These are phyloP conservation scores for Spinibarbus caldwelli DNA, from an alignment of 2,797 vertebrate genomes.

Conservation along the genomic window DNA sequence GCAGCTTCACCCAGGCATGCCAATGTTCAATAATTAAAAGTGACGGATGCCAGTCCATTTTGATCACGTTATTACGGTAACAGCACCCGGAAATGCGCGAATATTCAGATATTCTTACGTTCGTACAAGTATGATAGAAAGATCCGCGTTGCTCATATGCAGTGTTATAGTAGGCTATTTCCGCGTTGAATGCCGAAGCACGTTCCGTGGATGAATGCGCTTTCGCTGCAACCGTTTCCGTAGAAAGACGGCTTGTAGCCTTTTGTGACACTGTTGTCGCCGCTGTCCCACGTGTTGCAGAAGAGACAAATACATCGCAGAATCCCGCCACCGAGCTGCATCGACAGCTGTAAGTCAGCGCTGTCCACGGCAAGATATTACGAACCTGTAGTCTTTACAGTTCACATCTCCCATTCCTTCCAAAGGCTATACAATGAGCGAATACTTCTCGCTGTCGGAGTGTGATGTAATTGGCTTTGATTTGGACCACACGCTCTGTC, in stretches of 20 bases:
- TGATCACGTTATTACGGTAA: conserved; percentile 53
- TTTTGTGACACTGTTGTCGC: conserved; percentile 28
- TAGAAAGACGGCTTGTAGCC: background rate
- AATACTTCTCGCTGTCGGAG: conserved; percentile 84
- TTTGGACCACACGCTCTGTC: conserved; percentile 93
- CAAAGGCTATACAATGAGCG: conserved; percentile 78
- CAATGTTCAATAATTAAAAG: background rate
- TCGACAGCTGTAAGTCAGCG: conserved; percentile 38
- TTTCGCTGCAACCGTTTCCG: background rate
- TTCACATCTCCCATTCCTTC: conserved; percentile 32
- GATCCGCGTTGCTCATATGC: too few relatives aligned
- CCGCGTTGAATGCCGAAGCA: background rate
- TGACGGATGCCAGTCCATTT: background rate
- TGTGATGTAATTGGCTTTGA: conserved; percentile 93
- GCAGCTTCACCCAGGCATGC: background rate
- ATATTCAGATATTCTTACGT: background rate
- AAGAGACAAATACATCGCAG: conserved; percentile 54
- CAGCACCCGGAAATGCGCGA: conserved; percentile 56
- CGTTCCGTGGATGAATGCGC: background rate
- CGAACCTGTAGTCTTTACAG: background rate
- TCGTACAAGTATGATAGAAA: background rate
- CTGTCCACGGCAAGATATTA: conserved; percentile 63
- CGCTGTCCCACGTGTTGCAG: conserved; percentile 58
- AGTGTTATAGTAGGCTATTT: background rate
- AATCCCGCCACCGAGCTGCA: conserved; percentile 44